Conservation (phyloP, 2,888 invertebrate genomes). For the Drosophila setosimentum region DNA sequence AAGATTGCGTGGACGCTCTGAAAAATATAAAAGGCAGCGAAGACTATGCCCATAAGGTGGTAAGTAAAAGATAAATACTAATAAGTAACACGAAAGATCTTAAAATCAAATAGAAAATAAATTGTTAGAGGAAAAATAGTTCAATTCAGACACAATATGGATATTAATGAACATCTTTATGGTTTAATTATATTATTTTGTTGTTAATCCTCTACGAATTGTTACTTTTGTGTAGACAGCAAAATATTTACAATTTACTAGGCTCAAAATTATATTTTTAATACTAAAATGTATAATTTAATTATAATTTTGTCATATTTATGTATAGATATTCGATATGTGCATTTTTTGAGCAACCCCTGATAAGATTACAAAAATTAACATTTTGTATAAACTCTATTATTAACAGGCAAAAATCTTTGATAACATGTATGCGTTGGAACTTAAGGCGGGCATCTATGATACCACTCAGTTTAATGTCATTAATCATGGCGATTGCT, state of each 20-base stretch:
- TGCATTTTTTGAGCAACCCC: neutral
- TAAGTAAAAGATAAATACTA: slow-evolving; percentile 18
- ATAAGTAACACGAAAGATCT: neutral
- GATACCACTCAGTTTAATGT: slow-evolving; percentile 66
- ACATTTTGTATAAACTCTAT: neutral
- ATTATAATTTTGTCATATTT: neutral
- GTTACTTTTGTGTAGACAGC: neutral
- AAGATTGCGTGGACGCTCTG: neutral
- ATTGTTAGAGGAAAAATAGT: neutral
- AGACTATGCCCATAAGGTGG: slow-evolving; percentile 34
- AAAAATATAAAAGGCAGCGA: slow-evolving; percentile 32
- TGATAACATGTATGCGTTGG: neutral
- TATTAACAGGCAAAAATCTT: slow-evolving; percentile 14
- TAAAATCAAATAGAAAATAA: neutral
- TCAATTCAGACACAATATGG: neutral
- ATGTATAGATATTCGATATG: neutral
- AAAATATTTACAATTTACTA: neutral
- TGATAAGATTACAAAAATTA: neutral
- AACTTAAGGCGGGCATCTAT: slow-evolving; percentile 17
- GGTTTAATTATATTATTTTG: neutral
- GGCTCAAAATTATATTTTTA: neutral
- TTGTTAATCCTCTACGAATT: neutral
- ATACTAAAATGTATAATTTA: neutral
- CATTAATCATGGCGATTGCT: slow-evolving; percentile 81
- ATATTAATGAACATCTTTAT: neutral